Conservation (phyloP, 2,113 vertebrate genomes). For the Motacilla tschutschensis region DNA sequence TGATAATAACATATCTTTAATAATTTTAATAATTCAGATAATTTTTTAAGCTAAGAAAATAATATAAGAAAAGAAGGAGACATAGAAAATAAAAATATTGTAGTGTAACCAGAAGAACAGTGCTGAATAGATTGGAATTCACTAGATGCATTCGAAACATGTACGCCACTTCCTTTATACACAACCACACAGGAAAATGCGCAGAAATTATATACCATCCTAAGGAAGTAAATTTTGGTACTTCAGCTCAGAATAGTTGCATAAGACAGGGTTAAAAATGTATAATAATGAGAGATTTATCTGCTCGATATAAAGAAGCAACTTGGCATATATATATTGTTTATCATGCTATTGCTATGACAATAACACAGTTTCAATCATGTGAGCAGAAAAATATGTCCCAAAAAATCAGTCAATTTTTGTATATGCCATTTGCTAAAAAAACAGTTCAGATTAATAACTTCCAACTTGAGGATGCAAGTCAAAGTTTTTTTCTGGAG, state of each 20-base stretch:
- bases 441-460: not conserved
- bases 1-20: conserved; percentile 60
- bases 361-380: not conserved
- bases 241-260: not conserved
- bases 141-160: not conserved
- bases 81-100: not conserved
- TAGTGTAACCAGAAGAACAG: not conserved
- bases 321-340: not conserved
- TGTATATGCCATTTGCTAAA: not conserved
- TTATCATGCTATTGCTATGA: not conserved
- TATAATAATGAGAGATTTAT: not conserved
- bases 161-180: not conserved
- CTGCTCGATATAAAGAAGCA: not conserved
- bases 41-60: conserved; percentile 27
- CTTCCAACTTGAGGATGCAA: not conserved
- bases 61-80: not conserved
- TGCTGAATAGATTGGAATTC: not conserved
- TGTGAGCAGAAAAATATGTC: not conserved
- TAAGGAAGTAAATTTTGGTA: not conserved
- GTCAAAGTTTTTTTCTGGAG: not conserved
- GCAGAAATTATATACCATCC: not conserved
- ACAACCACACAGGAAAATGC: not conserved
- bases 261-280: not conserved
- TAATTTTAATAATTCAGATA: conserved; percentile 59
- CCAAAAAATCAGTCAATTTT: not conserved